phyloP scores from a whole-genome alignment of 2,888 invertebrate genomes.

The Plebejus argus region DNA sequence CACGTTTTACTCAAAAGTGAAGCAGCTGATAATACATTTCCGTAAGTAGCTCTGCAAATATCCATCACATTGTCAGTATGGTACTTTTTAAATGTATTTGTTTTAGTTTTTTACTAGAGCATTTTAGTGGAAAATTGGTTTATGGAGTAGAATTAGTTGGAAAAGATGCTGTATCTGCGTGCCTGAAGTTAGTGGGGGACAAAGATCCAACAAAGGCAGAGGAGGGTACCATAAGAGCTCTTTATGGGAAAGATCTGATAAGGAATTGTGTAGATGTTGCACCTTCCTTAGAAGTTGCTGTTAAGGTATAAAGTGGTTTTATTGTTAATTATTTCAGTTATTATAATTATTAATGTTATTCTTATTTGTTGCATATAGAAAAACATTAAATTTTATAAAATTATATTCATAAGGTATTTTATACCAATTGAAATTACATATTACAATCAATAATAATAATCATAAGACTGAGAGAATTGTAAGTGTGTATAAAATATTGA shows the following conservation, averaged over 20 bases:
- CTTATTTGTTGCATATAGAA: no score
- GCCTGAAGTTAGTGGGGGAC: slow-evolving; percentile 83
- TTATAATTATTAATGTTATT: no score
- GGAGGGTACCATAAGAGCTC: slow-evolving; percentile 82
- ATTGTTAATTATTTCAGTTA: no score
- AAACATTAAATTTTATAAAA: no score
- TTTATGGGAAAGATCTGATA: slow-evolving; percentile 85
- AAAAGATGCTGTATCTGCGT: slow-evolving; percentile 82
- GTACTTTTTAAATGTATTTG: slow-evolving; percentile 18
- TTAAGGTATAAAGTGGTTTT: slow-evolving; percentile 58
- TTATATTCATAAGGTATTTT: background rate
- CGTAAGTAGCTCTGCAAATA: slow-evolving; percentile 69
- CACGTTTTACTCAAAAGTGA: slow-evolving; percentile 55
- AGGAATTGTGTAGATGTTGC: slow-evolving; percentile 87
- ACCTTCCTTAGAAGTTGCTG: slow-evolving; percentile 75
- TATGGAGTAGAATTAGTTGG: slow-evolving; percentile 88
- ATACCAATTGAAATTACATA: background rate
- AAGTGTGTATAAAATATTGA: background rate
- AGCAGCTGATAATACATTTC: slow-evolving; percentile 75
- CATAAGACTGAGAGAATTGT: background rate
- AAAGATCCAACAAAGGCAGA: slow-evolving; percentile 82
- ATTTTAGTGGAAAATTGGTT: slow-evolving; percentile 85
- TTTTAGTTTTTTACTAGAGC: slow-evolving; percentile 80
- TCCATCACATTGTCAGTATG: background rate
- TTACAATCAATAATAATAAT: background rate